Evolutionary conservation across 2,113 vertebrate species (phyloP).

Genomic region (Rhinogobius similis): DNA sequence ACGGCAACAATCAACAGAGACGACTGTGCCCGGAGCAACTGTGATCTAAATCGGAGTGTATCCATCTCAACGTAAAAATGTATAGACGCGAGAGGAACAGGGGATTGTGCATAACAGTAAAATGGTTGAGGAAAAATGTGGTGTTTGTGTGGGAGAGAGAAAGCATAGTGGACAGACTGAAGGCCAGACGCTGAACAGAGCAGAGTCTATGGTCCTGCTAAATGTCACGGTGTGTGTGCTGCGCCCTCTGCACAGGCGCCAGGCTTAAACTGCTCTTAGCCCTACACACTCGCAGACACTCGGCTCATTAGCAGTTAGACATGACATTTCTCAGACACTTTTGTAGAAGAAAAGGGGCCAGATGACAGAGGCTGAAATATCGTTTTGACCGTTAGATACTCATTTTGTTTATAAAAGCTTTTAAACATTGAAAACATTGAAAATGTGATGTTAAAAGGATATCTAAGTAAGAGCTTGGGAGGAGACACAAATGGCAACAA

Average conservation of each 20-base stretch:
- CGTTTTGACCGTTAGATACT: constrained; percentile 37
- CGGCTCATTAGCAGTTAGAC: constrained; percentile 66
- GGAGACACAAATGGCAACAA: background rate
- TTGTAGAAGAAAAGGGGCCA: constrained; percentile 4
- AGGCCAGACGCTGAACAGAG: constrained; percentile 57
- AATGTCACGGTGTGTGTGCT: constrained; percentile 61
- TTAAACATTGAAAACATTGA: background rate
- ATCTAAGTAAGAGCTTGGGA: background rate
- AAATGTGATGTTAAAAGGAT: too few relatives aligned
- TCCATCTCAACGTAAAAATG: too few relatives aligned
- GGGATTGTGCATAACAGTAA: background rate
- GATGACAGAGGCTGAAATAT: constrained; percentile 48
- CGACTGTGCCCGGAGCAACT: too few relatives aligned
- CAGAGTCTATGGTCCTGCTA: constrained; percentile 56
- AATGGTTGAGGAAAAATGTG: background rate
- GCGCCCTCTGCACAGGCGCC: constrained; percentile 14
- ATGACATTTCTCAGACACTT: constrained; percentile 67
- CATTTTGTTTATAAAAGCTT: constrained; percentile 12
- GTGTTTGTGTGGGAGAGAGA: constrained; percentile 1
- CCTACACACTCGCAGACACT: constrained; percentile 31
- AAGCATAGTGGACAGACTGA: constrained; percentile 32
- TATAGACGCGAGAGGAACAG: background rate
- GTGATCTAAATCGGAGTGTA: too few relatives aligned
- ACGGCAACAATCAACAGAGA: too few relatives aligned
- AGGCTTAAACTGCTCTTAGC: constrained; percentile 50